Evolutionary conservation across 2,888 invertebrate species (phyloP), one percentile per base, ranked within the genome.

Genomic region (Marronus borbonicus): DNA sequence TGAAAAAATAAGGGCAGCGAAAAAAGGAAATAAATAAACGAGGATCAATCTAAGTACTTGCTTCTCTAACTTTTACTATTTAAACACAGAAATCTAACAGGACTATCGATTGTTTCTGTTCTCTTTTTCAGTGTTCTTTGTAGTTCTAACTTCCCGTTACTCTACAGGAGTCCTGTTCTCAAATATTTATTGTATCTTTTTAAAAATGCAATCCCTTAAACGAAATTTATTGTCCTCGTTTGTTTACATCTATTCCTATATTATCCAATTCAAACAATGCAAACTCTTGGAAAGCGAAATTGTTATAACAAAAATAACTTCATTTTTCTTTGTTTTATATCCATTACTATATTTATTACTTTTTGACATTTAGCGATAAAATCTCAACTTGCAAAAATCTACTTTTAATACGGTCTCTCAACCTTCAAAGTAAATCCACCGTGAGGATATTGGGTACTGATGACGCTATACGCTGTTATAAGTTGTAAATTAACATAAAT

Each of bases 401-500:
- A 60, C 17, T 60, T 60, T 17, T 68, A 68, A 49, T 44, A 49
- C 14, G 36, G 36, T 12, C 2, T 44, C 44, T 49, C 10, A 68
- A 68, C 49, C 68, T 68, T 20, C 49, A 28, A 10, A 24, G 20
- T 20, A 49, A 49, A 49, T 68, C 20, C 44, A 68, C 50, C 20
- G 49, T 55, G n/a, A n/a, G n/a, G 52, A 12, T 12, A 10, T 44
- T 8, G 44, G 44, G 8, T 8, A 8, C 44, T 44, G 12, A 8
- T 12, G 12, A 44, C 44, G 7, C 52, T 55, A 17, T 1, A 55
- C 52, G 52, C 52, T 17, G 17, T 55, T 68, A 68, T 24, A 68
- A 50, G 52, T 55, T 68, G 49, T 24, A 68, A 50, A 68, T 68
- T 68, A 68, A 24, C 49, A 49, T 68, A 68, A 68, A 68, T 68